Evolutionary conservation across 2,113 vertebrate species (phyloP).

Genomic region (Odobenus rosmarus): DNA sequence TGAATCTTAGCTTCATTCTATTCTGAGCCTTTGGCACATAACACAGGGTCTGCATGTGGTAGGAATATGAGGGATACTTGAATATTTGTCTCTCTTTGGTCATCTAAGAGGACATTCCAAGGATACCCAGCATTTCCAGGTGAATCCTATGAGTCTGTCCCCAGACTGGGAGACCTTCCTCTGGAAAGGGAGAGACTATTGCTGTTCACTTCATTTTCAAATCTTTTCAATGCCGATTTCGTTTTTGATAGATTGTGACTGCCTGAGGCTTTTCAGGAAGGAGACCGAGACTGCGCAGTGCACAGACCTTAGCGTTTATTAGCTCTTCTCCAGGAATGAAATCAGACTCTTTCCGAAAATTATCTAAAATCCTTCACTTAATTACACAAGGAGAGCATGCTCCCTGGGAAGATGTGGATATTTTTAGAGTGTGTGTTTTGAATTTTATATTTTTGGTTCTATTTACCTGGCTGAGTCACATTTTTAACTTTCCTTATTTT

Average conservation of each 20-base stretch:
- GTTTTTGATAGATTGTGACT: not conserved
- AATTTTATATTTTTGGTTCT: constrained; percentile 17
- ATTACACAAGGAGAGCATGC: not conserved
- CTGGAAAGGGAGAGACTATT: not conserved
- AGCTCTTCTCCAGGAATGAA: constrained; percentile 46
- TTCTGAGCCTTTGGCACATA: not conserved
- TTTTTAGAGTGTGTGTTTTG: constrained; percentile 17
- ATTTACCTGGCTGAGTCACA: not conserved
- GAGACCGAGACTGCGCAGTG: not conserved
- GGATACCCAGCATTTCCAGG: not conserved
- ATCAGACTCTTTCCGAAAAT: not conserved
- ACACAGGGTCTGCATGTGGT: not conserved
- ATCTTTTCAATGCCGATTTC: not conserved
- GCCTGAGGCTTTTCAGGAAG: not conserved
- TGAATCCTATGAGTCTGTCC: not conserved
- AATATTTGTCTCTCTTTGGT: not conserved
- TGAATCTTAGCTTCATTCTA: not conserved
- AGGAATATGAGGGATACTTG: not conserved
- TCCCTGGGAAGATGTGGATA: not conserved
- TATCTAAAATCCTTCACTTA: constrained; percentile 36
- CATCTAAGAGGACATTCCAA: not conserved
- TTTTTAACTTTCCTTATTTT: not conserved
- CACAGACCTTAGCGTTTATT: not conserved
- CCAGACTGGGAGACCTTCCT: not conserved
- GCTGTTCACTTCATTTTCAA: not conserved